Percentiles rank a stretch among this genome's conserved stretches.
Evolutionary conservation across 1,140 invertebrate genomes (phyloP).

Genomic region (Drosophila neocordata): DNA sequence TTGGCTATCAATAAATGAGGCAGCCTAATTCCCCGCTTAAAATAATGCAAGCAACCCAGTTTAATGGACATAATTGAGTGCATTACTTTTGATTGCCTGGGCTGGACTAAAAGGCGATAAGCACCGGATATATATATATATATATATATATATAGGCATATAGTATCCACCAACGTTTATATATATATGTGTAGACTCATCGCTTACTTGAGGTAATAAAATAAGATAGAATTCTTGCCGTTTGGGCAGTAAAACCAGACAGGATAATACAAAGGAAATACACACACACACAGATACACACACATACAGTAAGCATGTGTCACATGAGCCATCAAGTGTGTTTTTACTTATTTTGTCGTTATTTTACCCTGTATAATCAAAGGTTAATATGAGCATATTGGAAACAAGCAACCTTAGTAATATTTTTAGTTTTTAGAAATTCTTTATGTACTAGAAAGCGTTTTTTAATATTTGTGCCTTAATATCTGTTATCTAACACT

Average conservation of each 20-base stretch:
- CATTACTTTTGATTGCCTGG: conserved; percentile 71
- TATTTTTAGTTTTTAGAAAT: too few relatives aligned
- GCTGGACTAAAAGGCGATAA: conserved; percentile 46
- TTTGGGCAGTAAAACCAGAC: conserved; percentile 35
- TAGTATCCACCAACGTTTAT: too few relatives aligned
- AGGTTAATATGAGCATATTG: too few relatives aligned
- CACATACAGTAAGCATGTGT: conserved; percentile 3
- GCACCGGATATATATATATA: conserved; percentile 4
- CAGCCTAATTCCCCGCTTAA: not conserved
- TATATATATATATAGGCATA: not conserved
- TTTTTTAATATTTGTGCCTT: too few relatives aligned
- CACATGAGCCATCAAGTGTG: not conserved
- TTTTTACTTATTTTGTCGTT: not conserved
- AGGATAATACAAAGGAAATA: not conserved
- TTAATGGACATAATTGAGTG: conserved; percentile 73
- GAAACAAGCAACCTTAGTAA: too few relatives aligned
- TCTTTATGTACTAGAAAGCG: too few relatives aligned
- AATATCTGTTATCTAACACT: too few relatives aligned
- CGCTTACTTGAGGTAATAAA: conserved; percentile 46
- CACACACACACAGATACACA: not conserved
- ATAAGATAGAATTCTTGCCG: conserved; percentile 60
- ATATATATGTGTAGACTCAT: not conserved
- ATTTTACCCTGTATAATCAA: not conserved
- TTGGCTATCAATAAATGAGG: conserved; percentile 13
- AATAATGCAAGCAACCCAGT: conserved; percentile 23